Evolutionary conservation across 2,888 invertebrate genomes (phyloP), one percentile per base, ranked within the genome.

Genomic region (Drosophila pegasa): DNA sequence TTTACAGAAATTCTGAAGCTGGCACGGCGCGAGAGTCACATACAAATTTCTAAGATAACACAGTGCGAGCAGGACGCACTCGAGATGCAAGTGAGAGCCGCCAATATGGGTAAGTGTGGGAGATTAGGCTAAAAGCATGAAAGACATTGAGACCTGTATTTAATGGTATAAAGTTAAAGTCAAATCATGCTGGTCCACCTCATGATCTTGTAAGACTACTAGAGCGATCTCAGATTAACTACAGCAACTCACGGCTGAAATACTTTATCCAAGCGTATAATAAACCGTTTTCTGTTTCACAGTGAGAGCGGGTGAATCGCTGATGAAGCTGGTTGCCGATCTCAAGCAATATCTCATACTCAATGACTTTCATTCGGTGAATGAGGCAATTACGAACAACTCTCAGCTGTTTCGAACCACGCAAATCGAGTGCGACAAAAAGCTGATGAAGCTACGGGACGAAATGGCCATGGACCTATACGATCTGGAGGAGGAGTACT

Each of bases 361-460:
- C 20, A 99, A 99, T 92, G 99, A 99, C 93, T 99, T 99, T 91
- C 98, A 98, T 45, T 98, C 98, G 1, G 98, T 99, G 0, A 99
- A 99, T 92, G 98, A 99, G 90, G 97, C 98, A 0, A 99, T 99
- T 73, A 96, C 97, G n/a, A 96, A 97, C 80, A 98, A 98, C 91
- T 97, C 97, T 0, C 96, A 97, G 90, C 92, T 98, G 12, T 98
- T 97, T 90, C 95, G 97, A 61, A 96, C 96, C 0, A 97, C 97
- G 89, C 98, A 98, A 93, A 95, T 95, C 48, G 98, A 98, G 91
- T 97, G 97, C 92, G 99, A 99, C 93, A 96, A 96, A 86, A 98
- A 98, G 92, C 93, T 99, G 20, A 97, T 98, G 95, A 96, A 96
- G 20, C 92, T 99, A 20, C 93, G 98, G 67, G 98, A 99, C 92